These are phyloP conservation scores for Andrena chrysosceles DNA, from an alignment of 2,888 invertebrate species.

Conservation along the genomic window DNA sequence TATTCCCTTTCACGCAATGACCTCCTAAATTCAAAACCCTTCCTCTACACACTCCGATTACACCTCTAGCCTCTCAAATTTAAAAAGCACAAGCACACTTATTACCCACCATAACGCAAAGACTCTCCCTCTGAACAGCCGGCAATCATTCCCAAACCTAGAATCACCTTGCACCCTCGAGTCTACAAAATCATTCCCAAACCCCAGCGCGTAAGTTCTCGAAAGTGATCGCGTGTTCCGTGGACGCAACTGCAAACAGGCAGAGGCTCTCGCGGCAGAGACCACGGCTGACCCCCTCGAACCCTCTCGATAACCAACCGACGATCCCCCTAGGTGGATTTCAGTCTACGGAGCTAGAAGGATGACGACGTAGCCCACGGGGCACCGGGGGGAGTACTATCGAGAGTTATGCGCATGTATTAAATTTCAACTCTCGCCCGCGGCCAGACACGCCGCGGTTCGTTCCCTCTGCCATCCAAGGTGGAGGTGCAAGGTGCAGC, in stretches of 20 bases:
- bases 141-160: too few species aligned
- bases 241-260: constrained; percentile 29
- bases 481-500: constrained; percentile 81
- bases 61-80: too few species aligned
- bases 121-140: too few species aligned
- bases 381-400: constrained; percentile 35
- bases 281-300: constrained; percentile 43
- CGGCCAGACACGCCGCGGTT: constrained; percentile 76
- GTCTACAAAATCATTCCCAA: background rate
- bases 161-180: background rate
- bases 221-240: constrained; percentile 14
- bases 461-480: constrained; percentile 71
- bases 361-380: constrained; percentile 44
- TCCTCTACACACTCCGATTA: too few species aligned
- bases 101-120: too few species aligned
- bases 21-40: too few species aligned
- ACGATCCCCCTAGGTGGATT: constrained; percentile 48
- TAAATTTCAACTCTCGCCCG: constrained; percentile 81
- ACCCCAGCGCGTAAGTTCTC: too few species aligned
- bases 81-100: too few species aligned
- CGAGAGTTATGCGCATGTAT: constrained; percentile 75
- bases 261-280: constrained; percentile 31
- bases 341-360: constrained; percentile 23
- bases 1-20: too few species aligned
- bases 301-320: constrained; percentile 60